phyloP scores from a whole-genome alignment of 2,888 invertebrate species.

The Lasioglossum morio region DNA sequence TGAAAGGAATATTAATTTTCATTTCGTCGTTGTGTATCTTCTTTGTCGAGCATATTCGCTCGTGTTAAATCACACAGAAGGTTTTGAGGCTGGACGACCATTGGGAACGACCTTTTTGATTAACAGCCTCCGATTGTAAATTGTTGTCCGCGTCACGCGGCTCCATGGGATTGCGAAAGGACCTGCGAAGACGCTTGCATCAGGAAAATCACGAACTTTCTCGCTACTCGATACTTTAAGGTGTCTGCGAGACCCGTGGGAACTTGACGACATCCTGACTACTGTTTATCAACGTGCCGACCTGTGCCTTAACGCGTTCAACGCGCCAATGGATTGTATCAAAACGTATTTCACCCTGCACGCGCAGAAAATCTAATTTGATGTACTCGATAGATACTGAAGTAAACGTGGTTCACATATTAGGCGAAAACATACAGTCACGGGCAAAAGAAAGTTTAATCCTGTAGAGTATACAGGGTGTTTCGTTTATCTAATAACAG shows the following conservation, averaged over 20 bases:
- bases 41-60: constrained; percentile 20
- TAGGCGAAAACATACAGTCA: background rate
- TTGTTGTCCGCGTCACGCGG: constrained; percentile 21
- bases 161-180: constrained; percentile 46
- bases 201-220: constrained; percentile 33
- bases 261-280: constrained; percentile 10
- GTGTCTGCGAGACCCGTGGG: constrained; percentile 27
- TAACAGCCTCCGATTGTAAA: constrained; percentile 51
- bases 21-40: too few species aligned
- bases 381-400: background rate
- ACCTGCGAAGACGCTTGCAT: constrained; percentile 12
- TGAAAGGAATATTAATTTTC: background rate
- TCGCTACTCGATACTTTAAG: constrained; percentile 8
- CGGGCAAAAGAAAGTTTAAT: background rate
- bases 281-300: constrained; percentile 15
- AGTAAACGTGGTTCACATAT: background rate
- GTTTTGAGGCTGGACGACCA: constrained; percentile 34
- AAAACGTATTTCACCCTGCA: background rate
- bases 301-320: background rate
- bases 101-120: constrained; percentile 65
- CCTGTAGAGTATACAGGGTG: too few species aligned
- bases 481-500: too few species aligned
- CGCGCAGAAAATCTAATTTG: background rate
- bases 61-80: constrained; percentile 57
- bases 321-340: background rate